Evolutionary conservation across 2,113 vertebrate species (phyloP).

Genomic region (Lampris incognitus): DNA sequence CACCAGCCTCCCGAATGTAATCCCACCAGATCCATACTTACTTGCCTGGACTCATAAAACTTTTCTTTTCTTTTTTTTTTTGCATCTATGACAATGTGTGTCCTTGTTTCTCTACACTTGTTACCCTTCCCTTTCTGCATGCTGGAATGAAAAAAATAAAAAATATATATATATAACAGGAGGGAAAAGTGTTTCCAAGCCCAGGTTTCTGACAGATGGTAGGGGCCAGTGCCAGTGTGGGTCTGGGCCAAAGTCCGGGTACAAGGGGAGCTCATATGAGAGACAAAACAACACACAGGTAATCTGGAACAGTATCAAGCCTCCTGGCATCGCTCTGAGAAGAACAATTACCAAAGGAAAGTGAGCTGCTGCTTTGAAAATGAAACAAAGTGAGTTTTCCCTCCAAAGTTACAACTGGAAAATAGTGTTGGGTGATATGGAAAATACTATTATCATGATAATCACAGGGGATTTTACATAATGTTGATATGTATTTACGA

Average conservation of each 20-base stretch:
- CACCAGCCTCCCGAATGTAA: too few species aligned
- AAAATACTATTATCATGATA: too few species aligned
- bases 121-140: constrained; percentile 1
- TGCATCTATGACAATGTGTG: background rate
- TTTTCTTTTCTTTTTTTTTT: background rate
- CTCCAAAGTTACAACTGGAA: constrained; percentile 31
- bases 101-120: background rate
- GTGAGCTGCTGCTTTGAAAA: constrained; percentile 64
- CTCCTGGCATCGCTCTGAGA: constrained; percentile 65
- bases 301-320: constrained; percentile 72
- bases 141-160: constrained; percentile 29
- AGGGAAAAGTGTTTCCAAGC: constrained; percentile 32
- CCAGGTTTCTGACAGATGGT: constrained; percentile 74
- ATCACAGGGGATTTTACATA: too few species aligned
- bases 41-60: too few species aligned
- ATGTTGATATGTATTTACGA: too few species aligned
- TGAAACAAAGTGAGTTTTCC: constrained; percentile 62
- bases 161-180: constrained; percentile 7
- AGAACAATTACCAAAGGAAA: constrained; percentile 71
- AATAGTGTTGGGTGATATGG: too few species aligned
- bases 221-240: constrained; percentile 55
- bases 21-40: too few species aligned
- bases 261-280: constrained; percentile 67
- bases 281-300: constrained; percentile 71
- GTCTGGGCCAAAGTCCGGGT: constrained; percentile 58